A percentile compares a stretch with the other conserved stretches of the same genome.
phyloP scores from a whole-genome alignment of 2,888 invertebrate species.

The Helleia helle region DNA sequence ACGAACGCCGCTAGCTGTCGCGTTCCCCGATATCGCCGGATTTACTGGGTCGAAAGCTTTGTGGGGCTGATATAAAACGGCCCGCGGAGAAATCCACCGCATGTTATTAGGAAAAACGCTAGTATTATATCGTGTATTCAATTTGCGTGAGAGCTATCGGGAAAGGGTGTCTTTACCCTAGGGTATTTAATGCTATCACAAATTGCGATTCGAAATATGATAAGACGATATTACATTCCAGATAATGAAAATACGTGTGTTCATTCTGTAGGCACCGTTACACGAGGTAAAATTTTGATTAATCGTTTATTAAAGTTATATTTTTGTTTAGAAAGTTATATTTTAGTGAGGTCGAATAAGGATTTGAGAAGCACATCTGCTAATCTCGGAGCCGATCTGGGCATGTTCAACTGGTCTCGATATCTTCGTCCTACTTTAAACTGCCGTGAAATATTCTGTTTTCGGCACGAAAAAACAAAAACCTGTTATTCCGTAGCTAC shows the following conservation, averaged over 20 bases:
- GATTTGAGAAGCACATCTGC: too few relatives aligned
- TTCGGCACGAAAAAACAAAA: too few relatives aligned
- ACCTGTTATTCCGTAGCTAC: too few relatives aligned
- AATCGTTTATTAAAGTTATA: too few relatives aligned
- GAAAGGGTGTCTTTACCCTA: slow-evolving; percentile 26
- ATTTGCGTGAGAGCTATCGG: slow-evolving; percentile 63
- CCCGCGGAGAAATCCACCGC: slow-evolving; percentile 64
- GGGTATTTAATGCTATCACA: slow-evolving; percentile 33
- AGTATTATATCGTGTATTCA: slow-evolving; percentile 69
- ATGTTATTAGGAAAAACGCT: slow-evolving; percentile 47
- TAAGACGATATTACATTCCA: background rate
- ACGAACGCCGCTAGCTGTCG: slow-evolving; percentile 45
- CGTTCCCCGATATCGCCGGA: slow-evolving; percentile 60
- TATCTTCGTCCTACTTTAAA: too few relatives aligned
- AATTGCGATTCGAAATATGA: slow-evolving; percentile 29
- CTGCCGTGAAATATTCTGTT: too few relatives aligned
- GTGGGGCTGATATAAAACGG: slow-evolving; percentile 63
- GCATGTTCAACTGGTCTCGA: too few relatives aligned
- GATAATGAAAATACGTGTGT: background rate
- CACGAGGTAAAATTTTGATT: too few relatives aligned
- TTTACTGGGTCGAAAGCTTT: slow-evolving; percentile 65
- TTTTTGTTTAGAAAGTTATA: too few relatives aligned
- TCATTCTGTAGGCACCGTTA: too few relatives aligned
- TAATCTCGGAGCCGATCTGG: too few relatives aligned
- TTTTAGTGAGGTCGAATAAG: too few relatives aligned